A percentile compares a stretch with the other conserved stretches of the same genome.
These are phyloP conservation scores for Myocastor coypus DNA, from an alignment of 2,113 vertebrate genomes.

Conservation along the genomic window DNA sequence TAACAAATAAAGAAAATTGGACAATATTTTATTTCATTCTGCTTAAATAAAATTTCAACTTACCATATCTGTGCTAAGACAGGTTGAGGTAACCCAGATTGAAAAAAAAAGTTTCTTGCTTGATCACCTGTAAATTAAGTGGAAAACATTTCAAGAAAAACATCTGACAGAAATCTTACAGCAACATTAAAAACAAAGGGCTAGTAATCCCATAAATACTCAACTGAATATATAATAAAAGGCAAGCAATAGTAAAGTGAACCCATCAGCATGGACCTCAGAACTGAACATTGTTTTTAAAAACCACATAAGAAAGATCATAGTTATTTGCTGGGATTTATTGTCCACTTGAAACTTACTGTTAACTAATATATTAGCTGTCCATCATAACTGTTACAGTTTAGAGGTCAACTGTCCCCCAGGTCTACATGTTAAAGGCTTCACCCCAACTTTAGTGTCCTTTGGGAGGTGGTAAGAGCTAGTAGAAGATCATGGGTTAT, in stretches of 20 bases:
- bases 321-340: neutral
- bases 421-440: neutral
- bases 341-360: neutral
- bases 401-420: neutral
- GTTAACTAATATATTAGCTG: neutral
- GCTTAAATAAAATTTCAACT: constrained; percentile 80
- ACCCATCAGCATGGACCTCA: neutral
- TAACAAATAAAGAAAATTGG: neutral
- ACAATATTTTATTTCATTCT: constrained; percentile 16
- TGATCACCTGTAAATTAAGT: constrained; percentile 93
- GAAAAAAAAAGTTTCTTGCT: constrained; percentile 99
- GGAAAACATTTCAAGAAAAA: constrained; percentile 71
- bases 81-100: constrained; percentile 97
- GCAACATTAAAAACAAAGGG: neutral
- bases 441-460: neutral
- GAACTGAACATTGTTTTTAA: neutral
- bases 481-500: neutral
- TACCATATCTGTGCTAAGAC: constrained; percentile 99
- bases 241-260: neutral
- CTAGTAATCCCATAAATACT: neutral
- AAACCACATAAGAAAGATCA: neutral
- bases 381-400: too few relatives aligned
- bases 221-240: neutral
- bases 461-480: neutral
- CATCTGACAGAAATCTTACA: neutral